Base-by-base conservation (phyloP, 2,888 invertebrate genomes). In the Dyspetes luteomarginatus region DNA sequence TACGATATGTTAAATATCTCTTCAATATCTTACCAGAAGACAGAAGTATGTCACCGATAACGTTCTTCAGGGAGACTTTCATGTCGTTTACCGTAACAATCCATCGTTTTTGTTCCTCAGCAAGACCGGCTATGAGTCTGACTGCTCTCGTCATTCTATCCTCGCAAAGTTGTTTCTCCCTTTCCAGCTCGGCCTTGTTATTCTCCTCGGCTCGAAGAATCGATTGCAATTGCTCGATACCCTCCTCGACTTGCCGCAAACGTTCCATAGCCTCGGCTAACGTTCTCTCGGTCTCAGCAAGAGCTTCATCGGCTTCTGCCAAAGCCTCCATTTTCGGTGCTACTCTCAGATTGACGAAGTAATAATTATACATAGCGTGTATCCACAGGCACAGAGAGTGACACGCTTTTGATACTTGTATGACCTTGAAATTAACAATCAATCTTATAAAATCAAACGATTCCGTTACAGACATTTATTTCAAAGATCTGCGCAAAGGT, bases 301-400 rank as follows among this genome's bases (percentile, higher is more conserved):
- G 92, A n/a, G 95, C 95, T 9, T 92, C 93, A 58, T 95, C 95
- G 0, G 98, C 98, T 30, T 93, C 93, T 0, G 94, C 94, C 26
- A 98, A 92, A 2, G 97, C 97, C 1, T 95, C 95, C 92, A 97
- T 97, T 92, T 99, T 99, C 0, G 98, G 98, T 0, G 96, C 96
- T 0, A 97, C 97, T 4, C 93, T 93, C 84, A 94, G 94, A 87
- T 97, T 97, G 0, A 98, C 97, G 89, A 96, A 96, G 90, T 98
- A 98, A 92, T 97, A 98, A 89, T 97, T 95, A 92, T 96, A 98
- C 95, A 98, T 97, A 0, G 98, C 98, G 86, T 97, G 96, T 30
- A 98, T 95, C 97, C 97, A 97, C 93, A 97, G 95, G 87, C 97
- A 97, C 0, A 97, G 93, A 0, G 96, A 96, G 82, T 95, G 95